Evolutionary conservation across 2,888 invertebrate genomes (phyloP).

Genomic region (Cabera pusaria): DNA sequence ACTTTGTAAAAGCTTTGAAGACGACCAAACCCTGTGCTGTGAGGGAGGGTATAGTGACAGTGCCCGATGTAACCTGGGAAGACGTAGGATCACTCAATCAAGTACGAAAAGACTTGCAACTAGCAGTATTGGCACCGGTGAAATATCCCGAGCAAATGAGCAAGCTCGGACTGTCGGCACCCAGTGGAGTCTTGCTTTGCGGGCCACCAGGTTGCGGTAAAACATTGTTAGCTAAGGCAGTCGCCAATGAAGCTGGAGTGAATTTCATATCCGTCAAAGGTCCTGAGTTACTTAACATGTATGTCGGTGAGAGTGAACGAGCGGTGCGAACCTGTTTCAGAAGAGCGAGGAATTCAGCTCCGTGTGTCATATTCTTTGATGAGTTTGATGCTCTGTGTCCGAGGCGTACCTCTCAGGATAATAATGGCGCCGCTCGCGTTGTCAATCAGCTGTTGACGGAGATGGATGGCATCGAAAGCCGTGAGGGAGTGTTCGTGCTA

Average conservation of each 20-base stretch:
- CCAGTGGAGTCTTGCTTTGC: constrained; percentile 96
- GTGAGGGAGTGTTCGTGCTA: constrained; percentile 96
- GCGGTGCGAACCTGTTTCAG: constrained; percentile 98
- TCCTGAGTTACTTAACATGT: constrained; percentile 99
- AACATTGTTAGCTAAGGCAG: constrained; percentile 98
- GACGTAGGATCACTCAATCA: constrained; percentile 96
- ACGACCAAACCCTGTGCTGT: constrained; percentile 96
- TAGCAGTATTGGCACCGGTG: constrained; percentile 96
- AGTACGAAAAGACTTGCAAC: constrained; percentile 94
- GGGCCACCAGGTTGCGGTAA: constrained; percentile 99
- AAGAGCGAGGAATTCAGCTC: constrained; percentile 96
- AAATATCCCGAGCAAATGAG: constrained; percentile 92
- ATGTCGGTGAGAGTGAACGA: constrained; percentile 99
- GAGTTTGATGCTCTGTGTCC: constrained; percentile 98
- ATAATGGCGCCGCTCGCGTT: constrained; percentile 91
- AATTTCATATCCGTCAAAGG: constrained; percentile 99
- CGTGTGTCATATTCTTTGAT: constrained; percentile 99
- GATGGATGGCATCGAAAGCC: constrained; percentile 98
- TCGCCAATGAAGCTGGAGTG: constrained; percentile 99
- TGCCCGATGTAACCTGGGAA: constrained; percentile 98
- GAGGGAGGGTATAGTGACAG: constrained; percentile 98
- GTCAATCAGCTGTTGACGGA: constrained; percentile 99
- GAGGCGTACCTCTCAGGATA: constrained; percentile 89
- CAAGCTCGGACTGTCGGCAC: constrained; percentile 89
- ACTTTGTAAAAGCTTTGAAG: constrained; percentile 91